Conservation (phyloP, 2,797 vertebrate genomes). For the Thamnophis elegans region DNA sequence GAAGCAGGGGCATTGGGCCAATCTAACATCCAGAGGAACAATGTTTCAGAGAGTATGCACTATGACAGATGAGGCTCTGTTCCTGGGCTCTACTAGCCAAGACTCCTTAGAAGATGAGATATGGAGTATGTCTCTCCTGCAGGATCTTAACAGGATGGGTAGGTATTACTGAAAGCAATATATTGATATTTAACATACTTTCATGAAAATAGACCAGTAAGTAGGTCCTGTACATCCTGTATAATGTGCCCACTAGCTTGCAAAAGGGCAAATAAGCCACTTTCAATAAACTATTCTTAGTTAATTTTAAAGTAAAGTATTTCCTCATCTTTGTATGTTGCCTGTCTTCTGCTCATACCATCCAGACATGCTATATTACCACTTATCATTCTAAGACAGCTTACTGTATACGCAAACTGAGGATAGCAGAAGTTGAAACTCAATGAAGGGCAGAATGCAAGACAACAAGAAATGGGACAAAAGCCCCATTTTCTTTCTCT, state of each 20-base stretch:
- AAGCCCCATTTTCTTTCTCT: background rate
- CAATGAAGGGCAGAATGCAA: background rate
- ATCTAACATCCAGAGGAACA: background rate
- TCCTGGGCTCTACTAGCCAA: background rate
- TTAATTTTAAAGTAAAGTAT: background rate
- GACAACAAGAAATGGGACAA: background rate
- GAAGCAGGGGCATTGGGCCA: background rate
- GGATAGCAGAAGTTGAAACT: background rate
- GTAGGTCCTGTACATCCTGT: background rate
- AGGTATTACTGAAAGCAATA: background rate
- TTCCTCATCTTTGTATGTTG: background rate
- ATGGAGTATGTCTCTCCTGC: background rate
- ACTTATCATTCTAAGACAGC: background rate
- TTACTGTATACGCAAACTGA: background rate
- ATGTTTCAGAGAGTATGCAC: background rate
- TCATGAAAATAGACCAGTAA: background rate
- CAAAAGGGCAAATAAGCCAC: background rate
- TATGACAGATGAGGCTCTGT: background rate
- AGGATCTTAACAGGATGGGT: background rate
- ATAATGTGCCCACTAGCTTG: background rate
- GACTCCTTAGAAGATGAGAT: background rate
- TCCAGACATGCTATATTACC: background rate
- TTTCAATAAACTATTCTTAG: background rate
- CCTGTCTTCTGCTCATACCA: background rate
- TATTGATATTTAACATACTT: background rate